Base-by-base conservation (phyloP, 2,797 vertebrate species). In the Myotis pilosus region DNA sequence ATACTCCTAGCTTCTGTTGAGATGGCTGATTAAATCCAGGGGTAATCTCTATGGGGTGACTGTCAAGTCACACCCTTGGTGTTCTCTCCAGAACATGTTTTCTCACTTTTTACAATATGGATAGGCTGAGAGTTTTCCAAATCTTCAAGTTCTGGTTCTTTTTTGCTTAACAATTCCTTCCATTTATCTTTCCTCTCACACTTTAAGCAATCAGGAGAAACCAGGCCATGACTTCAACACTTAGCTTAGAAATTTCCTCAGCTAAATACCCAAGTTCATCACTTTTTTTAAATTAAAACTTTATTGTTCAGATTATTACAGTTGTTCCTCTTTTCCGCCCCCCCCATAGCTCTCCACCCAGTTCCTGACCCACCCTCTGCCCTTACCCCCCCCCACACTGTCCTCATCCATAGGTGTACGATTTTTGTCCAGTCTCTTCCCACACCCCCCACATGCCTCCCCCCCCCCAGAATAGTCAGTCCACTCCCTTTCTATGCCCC, bases 111-210 rank as follows among this genome's bases (percentile, higher is more conserved):
- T 44, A n/a, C 53, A 82, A 82, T 28, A 86, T 15, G 30, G 13
- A 94, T 3, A 66, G 28, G 66, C 28, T 92, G 6, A 93, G 36
- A 95, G 87, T 87, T 84, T 87, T 80, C 64, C 23, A 90, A 69
- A 74, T 55, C 36, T 94, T 95, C 66, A 87, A 86, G 8, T 71
- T 92, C 19, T 78, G n/a, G 17, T 79, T 90, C 30, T 30, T 85
- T 81, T 95, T 60, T 76, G 23, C 49, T 85, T 87, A 92, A 62
- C 17, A 84, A 91, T 53, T 85, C 41, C 33, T 94, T 93, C 28
- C 49, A 44, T 71, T 92, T 87, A 51, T 72, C 69, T 81, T 55
- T 87, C 30, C 22, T 92, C 33, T 79, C 82, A 71, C 51, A 79
- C 38, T 86, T 71, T 71, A 86, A 69, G 38, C 12, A 66, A 7